Conservation (phyloP, 2,113 vertebrate species). For the Hippocampus guttulatus region DNA sequence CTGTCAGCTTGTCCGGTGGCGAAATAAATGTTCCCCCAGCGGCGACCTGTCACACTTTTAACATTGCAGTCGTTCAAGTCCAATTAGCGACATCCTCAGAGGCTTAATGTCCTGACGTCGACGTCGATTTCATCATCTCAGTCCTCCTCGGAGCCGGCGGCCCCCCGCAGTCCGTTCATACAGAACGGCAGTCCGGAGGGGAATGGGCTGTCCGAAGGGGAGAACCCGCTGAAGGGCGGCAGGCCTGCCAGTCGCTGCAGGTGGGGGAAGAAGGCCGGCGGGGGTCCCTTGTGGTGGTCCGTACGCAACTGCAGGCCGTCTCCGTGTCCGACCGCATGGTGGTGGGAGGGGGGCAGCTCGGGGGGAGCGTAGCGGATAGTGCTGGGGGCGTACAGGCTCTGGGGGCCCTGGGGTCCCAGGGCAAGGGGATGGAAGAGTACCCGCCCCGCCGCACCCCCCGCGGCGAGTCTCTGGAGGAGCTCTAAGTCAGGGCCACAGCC, state of each 20-base stretch:
- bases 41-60: slow-evolving; percentile 52
- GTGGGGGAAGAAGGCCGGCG: slow-evolving; percentile 80
- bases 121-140: slow-evolving; percentile 54
- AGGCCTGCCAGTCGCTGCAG: slow-evolving; percentile 79
- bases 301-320: slow-evolving; percentile 65
- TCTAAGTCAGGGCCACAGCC: slow-evolving; percentile 71
- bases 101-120: slow-evolving; percentile 61
- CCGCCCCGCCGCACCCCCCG: slow-evolving; percentile 70
- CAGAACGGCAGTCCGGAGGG: slow-evolving; percentile 74
- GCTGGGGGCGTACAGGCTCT: slow-evolving; percentile 82
- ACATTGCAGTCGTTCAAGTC: slow-evolving; percentile 57
- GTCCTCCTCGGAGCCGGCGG: slow-evolving; percentile 73
- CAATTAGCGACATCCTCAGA: slow-evolving; percentile 64
- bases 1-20: slow-evolving; percentile 49
- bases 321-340: slow-evolving; percentile 53
- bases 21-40: slow-evolving; percentile 44
- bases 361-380: slow-evolving; percentile 85
- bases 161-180: slow-evolving; percentile 77
- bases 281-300: slow-evolving; percentile 72
- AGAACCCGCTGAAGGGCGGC: slow-evolving; percentile 77
- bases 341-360: slow-evolving; percentile 73
- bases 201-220: slow-evolving; percentile 70
- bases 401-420: slow-evolving; percentile 72
- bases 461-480: slow-evolving; percentile 78
- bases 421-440: slow-evolving; percentile 80